Percentiles rank a stretch among this genome's conserved stretches.
These are phyloP conservation scores for Apis cerana DNA, from an alignment of 1,140 invertebrate genomes.

Conservation along the genomic window DNA sequence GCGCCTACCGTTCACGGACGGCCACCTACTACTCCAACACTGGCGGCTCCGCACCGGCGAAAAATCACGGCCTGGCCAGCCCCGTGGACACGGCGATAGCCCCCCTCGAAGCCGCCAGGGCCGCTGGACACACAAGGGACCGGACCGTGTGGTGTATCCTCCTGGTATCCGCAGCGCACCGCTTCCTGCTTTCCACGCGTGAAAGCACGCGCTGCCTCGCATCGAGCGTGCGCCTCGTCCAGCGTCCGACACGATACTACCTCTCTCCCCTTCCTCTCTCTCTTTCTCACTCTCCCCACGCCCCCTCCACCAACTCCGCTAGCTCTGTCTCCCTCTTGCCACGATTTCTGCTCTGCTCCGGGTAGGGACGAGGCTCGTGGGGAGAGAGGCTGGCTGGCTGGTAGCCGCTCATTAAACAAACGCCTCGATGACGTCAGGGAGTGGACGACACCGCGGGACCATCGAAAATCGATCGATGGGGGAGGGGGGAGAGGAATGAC, in stretches of 20 bases:
- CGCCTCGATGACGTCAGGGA: constrained; percentile 66
- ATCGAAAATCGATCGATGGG: constrained; percentile 41
- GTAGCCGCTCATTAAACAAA: constrained; percentile 71
- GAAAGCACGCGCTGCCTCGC: constrained; percentile 73
- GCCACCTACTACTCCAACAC: not conserved
- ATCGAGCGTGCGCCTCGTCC: constrained; percentile 79
- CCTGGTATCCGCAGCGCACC: constrained; percentile 43
- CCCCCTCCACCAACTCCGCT: constrained; percentile 66
- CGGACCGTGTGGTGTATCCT: constrained; percentile 33
- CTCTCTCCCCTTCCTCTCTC: constrained; percentile 74
- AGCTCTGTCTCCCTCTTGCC: constrained; percentile 57
- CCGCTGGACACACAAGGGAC: constrained; percentile 11
- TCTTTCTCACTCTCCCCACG: constrained; percentile 73
- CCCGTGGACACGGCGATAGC: not conserved
- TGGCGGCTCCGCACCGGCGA: not conserved
- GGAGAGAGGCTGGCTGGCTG: constrained; percentile 23
- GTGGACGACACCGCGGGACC: constrained; percentile 30
- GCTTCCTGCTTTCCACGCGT: constrained; percentile 67
- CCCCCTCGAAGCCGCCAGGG: constrained; percentile 10
- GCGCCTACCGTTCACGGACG: not conserved
- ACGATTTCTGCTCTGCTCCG: constrained; percentile 46
- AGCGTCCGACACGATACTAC: constrained; percentile 80
- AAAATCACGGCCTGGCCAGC: no score
- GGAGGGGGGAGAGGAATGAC: no score
- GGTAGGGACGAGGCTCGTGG: constrained; percentile 43